phyloP scores from a whole-genome alignment of 1,140 invertebrate species.

The Fopius arisanus region DNA sequence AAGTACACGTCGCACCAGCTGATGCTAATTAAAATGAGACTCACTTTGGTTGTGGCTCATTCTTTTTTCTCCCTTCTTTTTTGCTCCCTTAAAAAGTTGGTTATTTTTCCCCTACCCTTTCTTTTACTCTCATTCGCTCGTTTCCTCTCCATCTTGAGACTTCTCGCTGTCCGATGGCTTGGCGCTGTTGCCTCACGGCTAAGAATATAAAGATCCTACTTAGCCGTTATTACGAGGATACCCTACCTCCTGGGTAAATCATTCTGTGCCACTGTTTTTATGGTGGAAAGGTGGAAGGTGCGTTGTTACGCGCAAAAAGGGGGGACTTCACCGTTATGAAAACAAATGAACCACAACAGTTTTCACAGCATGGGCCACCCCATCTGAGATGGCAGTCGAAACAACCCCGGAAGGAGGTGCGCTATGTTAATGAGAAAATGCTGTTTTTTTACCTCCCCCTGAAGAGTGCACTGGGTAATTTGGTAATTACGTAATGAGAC shows the following conservation, averaged over 20 bases:
- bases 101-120: constrained; percentile 6
- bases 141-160: neutral
- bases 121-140: constrained; percentile 22
- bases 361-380: neutral
- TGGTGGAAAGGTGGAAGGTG: constrained; percentile 10
- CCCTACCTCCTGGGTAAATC: constrained; percentile 56
- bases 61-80: constrained; percentile 1
- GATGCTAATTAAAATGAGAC: constrained; percentile 64
- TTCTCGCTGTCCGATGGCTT: neutral
- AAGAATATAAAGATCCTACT: constrained; percentile 66
- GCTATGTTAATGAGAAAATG: neutral
- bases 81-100: neutral
- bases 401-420: neutral
- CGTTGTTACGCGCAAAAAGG: neutral
- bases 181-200: constrained; percentile 52
- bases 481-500: neutral
- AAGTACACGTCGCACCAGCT: constrained; percentile 63
- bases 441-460: neutral
- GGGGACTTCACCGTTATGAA: constrained; percentile 10
- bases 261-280: constrained; percentile 56
- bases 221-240: constrained; percentile 60
- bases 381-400: neutral
- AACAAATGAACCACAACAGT: constrained; percentile 16
- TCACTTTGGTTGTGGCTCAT: constrained; percentile 30
- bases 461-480: neutral